Conservation (phyloP, 2,113 vertebrate species). For the Lathamus discolor region DNA sequence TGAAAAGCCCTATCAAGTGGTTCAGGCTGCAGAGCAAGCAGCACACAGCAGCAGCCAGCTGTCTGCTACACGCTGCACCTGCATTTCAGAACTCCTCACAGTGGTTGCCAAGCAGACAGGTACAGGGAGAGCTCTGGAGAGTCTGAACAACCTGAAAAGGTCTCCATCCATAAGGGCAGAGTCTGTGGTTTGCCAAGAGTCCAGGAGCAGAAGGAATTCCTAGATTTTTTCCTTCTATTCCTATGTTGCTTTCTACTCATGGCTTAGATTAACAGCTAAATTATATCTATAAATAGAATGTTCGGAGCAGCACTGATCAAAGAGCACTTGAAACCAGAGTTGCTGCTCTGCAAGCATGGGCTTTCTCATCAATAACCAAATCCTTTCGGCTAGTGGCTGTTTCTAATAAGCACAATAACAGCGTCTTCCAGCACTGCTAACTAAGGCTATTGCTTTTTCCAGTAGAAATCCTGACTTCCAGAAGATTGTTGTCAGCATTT, state of each 20-base stretch:
- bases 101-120: neutral
- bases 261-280: neutral
- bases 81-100: neutral
- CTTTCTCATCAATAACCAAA: constrained; percentile 8
- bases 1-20: neutral
- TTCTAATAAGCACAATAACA: neutral
- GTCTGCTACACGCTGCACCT: rapidly evolving
- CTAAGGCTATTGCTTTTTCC: neutral
- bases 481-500: neutral
- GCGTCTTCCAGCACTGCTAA: neutral
- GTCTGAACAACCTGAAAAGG: neutral
- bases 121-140: neutral
- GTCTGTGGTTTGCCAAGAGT: neutral
- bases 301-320: neutral
- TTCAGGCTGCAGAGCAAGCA: neutral
- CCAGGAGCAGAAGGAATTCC: neutral
- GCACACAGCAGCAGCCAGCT: neutral
- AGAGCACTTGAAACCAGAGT: constrained; percentile 25
- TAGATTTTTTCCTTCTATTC: neutral
- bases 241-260: neutral
- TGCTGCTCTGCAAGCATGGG: neutral
- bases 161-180: neutral
- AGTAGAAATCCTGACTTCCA: neutral
- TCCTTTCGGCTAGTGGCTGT: neutral
- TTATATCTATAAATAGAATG: neutral